phyloP scores from a whole-genome alignment of 2,797 vertebrate genomes.

The Monodelphis domestica region DNA sequence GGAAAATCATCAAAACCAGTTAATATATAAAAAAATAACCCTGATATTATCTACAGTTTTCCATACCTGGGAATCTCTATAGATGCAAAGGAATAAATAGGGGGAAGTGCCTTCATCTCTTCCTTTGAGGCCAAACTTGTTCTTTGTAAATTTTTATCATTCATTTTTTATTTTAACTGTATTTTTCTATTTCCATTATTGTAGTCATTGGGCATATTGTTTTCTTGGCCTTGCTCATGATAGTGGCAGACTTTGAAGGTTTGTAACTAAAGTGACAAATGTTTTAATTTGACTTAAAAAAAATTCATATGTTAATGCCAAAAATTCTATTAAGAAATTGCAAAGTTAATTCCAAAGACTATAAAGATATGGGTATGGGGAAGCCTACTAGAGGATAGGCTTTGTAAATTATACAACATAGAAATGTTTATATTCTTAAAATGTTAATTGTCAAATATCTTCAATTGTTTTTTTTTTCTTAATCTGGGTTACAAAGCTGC shows the following conservation, averaged over 20 bases:
- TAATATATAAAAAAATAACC: not conserved
- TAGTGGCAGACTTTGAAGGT: not conserved
- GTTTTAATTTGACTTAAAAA: not conserved
- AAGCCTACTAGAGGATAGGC: not conserved
- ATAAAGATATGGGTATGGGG: not conserved
- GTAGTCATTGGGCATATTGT: not conserved
- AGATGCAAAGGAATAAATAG: not conserved
- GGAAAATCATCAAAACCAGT: not conserved
- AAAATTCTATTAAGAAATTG: not conserved
- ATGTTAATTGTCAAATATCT: slow-evolving; percentile 18
- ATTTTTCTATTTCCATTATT: not conserved
- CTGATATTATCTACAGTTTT: not conserved
- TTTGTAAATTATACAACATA: slow-evolving; percentile 7
- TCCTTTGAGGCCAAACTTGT: not conserved
- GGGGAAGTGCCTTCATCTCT: not conserved
- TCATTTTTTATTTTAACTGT: not conserved
- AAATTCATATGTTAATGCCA: not conserved
- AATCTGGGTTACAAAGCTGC: not conserved
- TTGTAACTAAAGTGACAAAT: not conserved
- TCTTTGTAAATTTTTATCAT: not conserved
- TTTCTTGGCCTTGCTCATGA: not conserved
- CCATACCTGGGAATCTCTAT: not conserved
- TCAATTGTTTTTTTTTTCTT: not conserved
- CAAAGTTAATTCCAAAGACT: not conserved
- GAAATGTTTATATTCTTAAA: slow-evolving; percentile 32